Conservation (phyloP, 2,797 vertebrate species). For the Meda fulgida region DNA sequence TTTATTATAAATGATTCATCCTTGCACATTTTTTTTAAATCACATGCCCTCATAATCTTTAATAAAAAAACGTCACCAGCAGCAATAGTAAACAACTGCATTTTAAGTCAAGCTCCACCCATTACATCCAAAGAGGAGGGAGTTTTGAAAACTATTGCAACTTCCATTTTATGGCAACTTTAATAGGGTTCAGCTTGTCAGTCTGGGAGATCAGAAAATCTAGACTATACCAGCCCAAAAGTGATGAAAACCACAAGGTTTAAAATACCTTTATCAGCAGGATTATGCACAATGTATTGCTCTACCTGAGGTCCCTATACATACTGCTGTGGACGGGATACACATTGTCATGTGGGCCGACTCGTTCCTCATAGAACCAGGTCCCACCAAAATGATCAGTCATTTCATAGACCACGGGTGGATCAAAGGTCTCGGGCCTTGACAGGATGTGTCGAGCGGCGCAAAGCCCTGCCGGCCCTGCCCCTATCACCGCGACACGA, state of each 20-base stretch:
- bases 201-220: not conserved
- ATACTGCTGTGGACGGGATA: constrained; percentile 78
- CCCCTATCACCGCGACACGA: constrained; percentile 80
- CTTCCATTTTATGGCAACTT: not conserved
- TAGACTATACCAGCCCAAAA: not conserved
- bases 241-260: not conserved
- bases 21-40: too few relatives aligned
- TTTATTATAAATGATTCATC: too few relatives aligned
- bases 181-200: not conserved
- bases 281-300: not conserved
- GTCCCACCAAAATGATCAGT: constrained; percentile 75
- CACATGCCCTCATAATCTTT: not conserved
- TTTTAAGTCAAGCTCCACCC: not conserved
- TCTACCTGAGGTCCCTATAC: constrained; percentile 81
- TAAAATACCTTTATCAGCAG: not conserved
- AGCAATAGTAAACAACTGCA: too few relatives aligned
- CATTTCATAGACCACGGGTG: constrained; percentile 79
- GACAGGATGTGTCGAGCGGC: constrained; percentile 78
- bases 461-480: constrained; percentile 80
- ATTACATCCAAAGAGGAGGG: not conserved
- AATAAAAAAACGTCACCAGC: not conserved
- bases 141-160: not conserved
- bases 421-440: constrained; percentile 64
- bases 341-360: constrained; percentile 53
- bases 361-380: constrained; percentile 80